Percentiles rank a stretch among this genome's conserved stretches.
Conservation (phyloP, 2,113 vertebrate species). For the Bettongia penicillata region DNA sequence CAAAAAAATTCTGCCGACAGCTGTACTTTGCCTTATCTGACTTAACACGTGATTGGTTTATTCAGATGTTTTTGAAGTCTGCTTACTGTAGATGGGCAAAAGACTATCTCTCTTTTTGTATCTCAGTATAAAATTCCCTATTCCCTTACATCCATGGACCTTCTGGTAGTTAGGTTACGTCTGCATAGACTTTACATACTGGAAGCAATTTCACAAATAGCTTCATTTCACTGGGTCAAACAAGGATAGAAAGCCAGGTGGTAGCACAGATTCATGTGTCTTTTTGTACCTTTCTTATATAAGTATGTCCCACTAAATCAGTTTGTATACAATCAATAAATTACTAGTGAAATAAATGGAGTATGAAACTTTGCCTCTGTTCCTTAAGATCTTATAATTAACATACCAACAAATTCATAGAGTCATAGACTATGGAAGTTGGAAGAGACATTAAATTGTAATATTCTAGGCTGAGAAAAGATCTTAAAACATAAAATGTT, state of each 20-base stretch:
- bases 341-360: neutral
- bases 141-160: neutral
- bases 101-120: neutral
- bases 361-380: neutral
- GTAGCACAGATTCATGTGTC: neutral
- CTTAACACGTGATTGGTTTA: neutral
- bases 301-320: neutral
- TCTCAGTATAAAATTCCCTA: neutral
- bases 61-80: neutral
- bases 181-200: neutral
- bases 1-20: neutral
- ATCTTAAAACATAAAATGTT: neutral
- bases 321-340: neutral
- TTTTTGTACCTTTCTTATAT: neutral
- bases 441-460: neutral
- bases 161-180: neutral
- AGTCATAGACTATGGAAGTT: neutral
- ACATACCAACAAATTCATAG: neutral
- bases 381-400: neutral
- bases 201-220: neutral
- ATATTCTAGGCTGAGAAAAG: neutral
- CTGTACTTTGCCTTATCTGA: neutral
- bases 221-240: neutral
- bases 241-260: neutral
- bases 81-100: neutral